Evolutionary conservation across 2,797 vertebrate species (phyloP), one percentile per base, ranked within the genome.

Genomic region (Anguilla anguilla): DNA sequence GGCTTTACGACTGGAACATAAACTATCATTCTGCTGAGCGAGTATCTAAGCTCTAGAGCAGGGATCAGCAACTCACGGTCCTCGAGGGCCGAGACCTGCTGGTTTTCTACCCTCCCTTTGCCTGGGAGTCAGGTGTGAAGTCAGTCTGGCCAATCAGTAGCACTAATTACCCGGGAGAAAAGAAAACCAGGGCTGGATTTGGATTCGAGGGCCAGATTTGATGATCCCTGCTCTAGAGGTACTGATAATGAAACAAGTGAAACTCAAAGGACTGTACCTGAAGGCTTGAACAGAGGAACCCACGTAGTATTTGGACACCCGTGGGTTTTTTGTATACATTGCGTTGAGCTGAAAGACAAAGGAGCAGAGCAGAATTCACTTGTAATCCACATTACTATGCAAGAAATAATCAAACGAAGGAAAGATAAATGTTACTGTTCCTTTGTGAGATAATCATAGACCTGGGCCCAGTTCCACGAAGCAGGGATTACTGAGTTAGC

Each of bases 271-370:
- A 49, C 39, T 43, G 39, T 90, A 99, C 98, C 98, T 99, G 96
- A 99, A 99, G 0, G 97, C 97, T 55, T 97, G 96, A 17, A 99
- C 95, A 0, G 90, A 86, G 0, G 97, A 97, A 19, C 88, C 90
- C 84, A 88, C 92, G 72, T 97, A 95, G 92, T 97, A 96, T 11
- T 93, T 96, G 2, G 95, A 94, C 82, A 98, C 93, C 79, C 94
- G 82, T 0, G 91, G 89, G 0, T 96, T 92, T 69, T 88, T 92
- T 2, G 69, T 91, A 89, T 98, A 99, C 10, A 98, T 93, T 0
- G 92, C 83, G 87, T 95, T 94, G 28, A 99, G 94, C 98, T 99
- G 93, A 88, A 96, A 92, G 64, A 92, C 0, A 90, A 84, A 7
- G 43, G 25, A 82, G 79, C 43, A 49, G 19, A 10, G 22, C 43